Percentiles rank a stretch among this genome's conserved stretches.
phyloP scores from a whole-genome alignment of 2,888 invertebrate species.

The Julus scandinavius region DNA sequence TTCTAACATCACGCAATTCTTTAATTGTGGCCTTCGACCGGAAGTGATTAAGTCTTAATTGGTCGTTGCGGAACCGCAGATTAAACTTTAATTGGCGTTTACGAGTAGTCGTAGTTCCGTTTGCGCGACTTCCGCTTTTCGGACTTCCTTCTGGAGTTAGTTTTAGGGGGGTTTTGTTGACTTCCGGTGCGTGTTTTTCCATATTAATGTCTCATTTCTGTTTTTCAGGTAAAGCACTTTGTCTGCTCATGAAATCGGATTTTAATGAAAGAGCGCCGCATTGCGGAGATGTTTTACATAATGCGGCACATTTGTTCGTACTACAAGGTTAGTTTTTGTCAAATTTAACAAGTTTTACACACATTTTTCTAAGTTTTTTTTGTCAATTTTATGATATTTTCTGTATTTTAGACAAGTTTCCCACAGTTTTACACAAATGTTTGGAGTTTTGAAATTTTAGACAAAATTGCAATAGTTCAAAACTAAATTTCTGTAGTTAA shows the following conservation, averaged over 20 bases:
- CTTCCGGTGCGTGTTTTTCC: background rate
- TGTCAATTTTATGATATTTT: too few relatives aligned
- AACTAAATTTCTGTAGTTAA: too few relatives aligned
- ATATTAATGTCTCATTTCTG: background rate
- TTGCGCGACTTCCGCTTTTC: too few relatives aligned
- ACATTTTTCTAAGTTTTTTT: too few relatives aligned
- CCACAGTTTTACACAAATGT: too few relatives aligned
- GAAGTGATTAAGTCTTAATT: background rate
- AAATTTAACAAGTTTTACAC: too few relatives aligned
- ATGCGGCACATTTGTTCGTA: conserved; percentile 87
- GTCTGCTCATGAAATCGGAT: conserved; percentile 88
- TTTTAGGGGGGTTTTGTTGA: background rate
- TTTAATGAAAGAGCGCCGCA: conserved; percentile 91
- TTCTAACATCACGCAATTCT: background rate
- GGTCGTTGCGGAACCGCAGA: background rate
- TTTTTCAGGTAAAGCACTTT: conserved; percentile 83
- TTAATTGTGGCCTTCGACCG: background rate
- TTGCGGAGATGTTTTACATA: conserved; percentile 93
- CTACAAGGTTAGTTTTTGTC: conserved; percentile 58
- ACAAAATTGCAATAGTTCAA: too few relatives aligned
- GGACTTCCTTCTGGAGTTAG: too few relatives aligned
- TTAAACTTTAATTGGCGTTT: too few relatives aligned
- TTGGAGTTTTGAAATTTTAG: too few relatives aligned
- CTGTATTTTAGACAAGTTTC: too few relatives aligned
- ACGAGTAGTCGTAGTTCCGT: too few relatives aligned